Base-by-base conservation (phyloP, 1,140 invertebrate genomes). In the Diprion similis region DNA sequence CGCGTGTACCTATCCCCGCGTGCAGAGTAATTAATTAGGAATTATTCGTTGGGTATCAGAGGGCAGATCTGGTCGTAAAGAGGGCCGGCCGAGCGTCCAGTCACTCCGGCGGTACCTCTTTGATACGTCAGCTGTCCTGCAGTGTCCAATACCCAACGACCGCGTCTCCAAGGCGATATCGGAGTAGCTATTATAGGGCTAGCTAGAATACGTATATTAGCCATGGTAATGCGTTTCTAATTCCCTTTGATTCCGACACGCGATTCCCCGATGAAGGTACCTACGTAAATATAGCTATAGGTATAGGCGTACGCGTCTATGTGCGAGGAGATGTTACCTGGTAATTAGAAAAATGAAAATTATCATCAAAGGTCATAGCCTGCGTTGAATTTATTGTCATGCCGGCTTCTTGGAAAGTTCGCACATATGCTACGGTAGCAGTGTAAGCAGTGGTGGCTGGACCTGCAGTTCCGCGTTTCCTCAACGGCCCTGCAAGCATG, bases 121-220 rank as follows among this genome's bases (percentile, higher is more conserved):
- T 87, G 84, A 86, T 81, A 82, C 77, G 79, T 85, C 82, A 84
- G 76, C 79, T 82, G 80, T 81, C 80, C 75, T 17, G n/a, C n/a
- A 15, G 51, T 17, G n/a, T 17, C n/a, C 24, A 37, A 37, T 37
- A 37, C 6, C 24, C 24, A 37, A 37, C 24, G 24, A 37, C 24
- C 24, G n/a, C 24, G 24, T 37, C 24, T 37, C 24, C 24, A 37
- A 37, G 24, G 24, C 24, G 24, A 37, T 37, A 37, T 37, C 24
- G 24, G 24, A 37, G 24, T 37, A 37, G 24, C 24, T 6, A n/a
- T n/a, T n/a, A n/a, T n/a, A 6, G 6, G 24, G 24, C 24, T 37
- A 6, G 24, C 24, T 37, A 37, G 24, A 37, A 67, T 73, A 73
- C 11, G n/a, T 17, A 59, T 8, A 59, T 59, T 59, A 59, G 51